Conservation (phyloP, 2,113 vertebrate species). For the Microcebus lehilahytsara region DNA sequence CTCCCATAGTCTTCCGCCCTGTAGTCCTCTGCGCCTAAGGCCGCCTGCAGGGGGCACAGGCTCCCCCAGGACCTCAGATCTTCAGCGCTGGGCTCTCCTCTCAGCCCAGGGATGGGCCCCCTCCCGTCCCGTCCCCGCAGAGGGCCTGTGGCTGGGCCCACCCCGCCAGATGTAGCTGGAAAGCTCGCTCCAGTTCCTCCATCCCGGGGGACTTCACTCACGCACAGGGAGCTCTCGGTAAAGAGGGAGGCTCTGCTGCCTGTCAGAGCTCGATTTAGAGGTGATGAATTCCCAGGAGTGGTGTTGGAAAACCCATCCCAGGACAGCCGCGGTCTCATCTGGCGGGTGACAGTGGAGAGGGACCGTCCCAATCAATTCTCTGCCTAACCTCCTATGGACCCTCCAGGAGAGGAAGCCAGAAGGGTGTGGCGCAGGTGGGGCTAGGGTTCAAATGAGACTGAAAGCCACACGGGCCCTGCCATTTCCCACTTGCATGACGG, state of each 20-base stretch:
- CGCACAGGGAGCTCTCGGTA: not conserved
- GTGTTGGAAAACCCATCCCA: not conserved
- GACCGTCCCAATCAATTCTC: not conserved
- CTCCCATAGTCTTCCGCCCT: fast-evolving
- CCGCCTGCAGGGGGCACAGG: not conserved
- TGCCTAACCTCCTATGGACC: not conserved
- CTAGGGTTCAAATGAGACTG: not conserved
- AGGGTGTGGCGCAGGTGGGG: fast-evolving
- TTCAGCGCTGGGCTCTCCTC: not conserved
- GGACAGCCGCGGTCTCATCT: not conserved
- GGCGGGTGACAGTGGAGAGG: not conserved
- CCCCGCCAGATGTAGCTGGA: not conserved
- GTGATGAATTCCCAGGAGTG: not conserved
- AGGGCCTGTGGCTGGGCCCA: not conserved
- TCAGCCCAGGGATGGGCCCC: not conserved
- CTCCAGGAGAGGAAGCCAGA: too few relatives aligned
- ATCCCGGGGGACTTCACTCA: not conserved
- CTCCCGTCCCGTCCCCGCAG: not conserved
- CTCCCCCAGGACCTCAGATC: not conserved
- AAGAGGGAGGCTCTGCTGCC: not conserved
- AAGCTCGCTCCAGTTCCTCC: not conserved
- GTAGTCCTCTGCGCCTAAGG: too few relatives aligned
- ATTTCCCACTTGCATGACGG: not conserved
- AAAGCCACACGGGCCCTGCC: not conserved
- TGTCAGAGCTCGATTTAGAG: constrained; percentile 27